Evolutionary conservation across 2,113 vertebrate species (phyloP), one percentile per base, ranked within the genome.

Genomic region (Origma solitaria): DNA sequence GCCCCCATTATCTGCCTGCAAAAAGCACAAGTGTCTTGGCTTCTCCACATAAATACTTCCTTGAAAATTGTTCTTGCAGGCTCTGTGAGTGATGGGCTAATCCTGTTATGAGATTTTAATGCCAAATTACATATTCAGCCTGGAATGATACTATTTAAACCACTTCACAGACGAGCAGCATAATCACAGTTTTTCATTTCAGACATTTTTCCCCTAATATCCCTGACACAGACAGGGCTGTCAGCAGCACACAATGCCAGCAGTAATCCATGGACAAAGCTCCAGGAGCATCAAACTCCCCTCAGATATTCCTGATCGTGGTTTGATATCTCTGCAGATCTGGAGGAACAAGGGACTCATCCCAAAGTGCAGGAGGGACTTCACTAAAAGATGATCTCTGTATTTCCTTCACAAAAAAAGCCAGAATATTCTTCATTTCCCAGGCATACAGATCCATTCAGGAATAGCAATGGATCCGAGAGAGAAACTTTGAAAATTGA

Each of bases 61-160:
- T 84, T 35, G 8, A 22, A 56, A 86, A 95, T 82, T 3, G 47
- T 66, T n/a, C 80, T 82, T 83, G 93, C 64, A 11, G 71, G 61
- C 28, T 65, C 77, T 79, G 1, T 70, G 94, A 94, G 90, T 13
- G 80, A 96, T 79, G 88, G 82, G 73, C 47, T 96, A 88, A 97
- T 94, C 96, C 90, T 76, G 79, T 91, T 91, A 95, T 2, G 82
- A 85, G 94, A 44, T 79, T 95, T 96, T 79, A 96, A 92, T 94
- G 83, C 89, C 95, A 90, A 94, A 97, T 96, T 90, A 84, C 88
- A 94, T 37, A 47, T 92, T 81, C 81, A 57, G 87, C 23, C 84
- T 68, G 81, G 76, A 94, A 85, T 78, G 88, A 68, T 56, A 14
- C 57, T 57, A 30, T 62, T 95, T 31, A 54, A 88, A 93, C 69